These are phyloP conservation scores for Clivina fossor DNA, from an alignment of 2,888 invertebrate species.

Conservation along the genomic window DNA sequence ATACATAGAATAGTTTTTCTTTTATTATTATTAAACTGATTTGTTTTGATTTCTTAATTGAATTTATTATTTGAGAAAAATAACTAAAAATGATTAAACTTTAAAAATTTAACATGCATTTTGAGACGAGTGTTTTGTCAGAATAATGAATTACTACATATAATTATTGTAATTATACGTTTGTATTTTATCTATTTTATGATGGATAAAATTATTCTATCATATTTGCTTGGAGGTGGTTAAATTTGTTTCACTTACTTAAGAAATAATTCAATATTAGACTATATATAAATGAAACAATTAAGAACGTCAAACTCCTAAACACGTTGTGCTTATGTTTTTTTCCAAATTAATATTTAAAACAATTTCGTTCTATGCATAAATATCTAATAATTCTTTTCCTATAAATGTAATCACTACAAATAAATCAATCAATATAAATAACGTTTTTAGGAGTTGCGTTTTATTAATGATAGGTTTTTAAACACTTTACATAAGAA, in stretches of 20 bases:
- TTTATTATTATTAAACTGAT: slow-evolving; percentile 1
- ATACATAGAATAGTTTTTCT: slow-evolving; percentile 15
- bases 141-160: no score
- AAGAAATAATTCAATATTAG: slow-evolving; percentile 25
- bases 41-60: no score
- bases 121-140: no score
- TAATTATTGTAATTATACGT: slow-evolving; percentile 19
- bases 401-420: neutral
- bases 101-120: no score
- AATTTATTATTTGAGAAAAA: no score
- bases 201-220: slow-evolving; percentile 18
- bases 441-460: slow-evolving; percentile 23
- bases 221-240: slow-evolving; percentile 12
- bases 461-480: slow-evolving; percentile 21
- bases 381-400: no score
- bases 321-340: slow-evolving; percentile 8
- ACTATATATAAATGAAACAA: slow-evolving; percentile 20
- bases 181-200: slow-evolving; percentile 14
- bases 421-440: neutral
- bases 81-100: no score
- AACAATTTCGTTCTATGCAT: no score
- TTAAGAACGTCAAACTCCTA: slow-evolving; percentile 12
- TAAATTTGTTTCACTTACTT: slow-evolving; percentile 23
- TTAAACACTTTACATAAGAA: slow-evolving; percentile 31
- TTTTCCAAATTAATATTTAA: neutral